Percentiles rank a stretch among this genome's conserved stretches.
These are phyloP conservation scores for Cirrhinus molitorella DNA, from an alignment of 2,797 vertebrate species.

Conservation along the genomic window DNA sequence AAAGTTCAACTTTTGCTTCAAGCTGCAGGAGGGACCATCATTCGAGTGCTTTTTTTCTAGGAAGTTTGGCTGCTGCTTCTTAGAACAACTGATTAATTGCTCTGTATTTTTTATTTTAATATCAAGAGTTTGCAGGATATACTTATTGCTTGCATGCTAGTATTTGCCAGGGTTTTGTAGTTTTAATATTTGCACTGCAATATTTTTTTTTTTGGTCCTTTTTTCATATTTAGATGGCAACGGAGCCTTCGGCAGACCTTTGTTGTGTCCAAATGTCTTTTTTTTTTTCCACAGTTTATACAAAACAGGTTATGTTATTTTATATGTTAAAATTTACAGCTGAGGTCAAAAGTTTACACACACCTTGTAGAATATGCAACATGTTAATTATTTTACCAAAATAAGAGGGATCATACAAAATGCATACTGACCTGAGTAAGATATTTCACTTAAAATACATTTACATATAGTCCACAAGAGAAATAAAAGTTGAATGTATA, in stretches of 20 bases:
- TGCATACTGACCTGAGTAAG: too few species aligned
- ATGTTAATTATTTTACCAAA: too few species aligned
- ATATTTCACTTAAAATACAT: too few species aligned
- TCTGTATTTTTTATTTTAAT: background rate
- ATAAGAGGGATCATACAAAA: too few species aligned
- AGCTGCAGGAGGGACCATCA: background rate
- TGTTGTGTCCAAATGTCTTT: background rate
- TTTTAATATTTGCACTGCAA: background rate
- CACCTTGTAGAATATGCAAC: too few species aligned
- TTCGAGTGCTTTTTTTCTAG: background rate
- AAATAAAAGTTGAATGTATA: too few species aligned
- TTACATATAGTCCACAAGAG: too few species aligned
- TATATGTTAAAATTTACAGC: background rate
- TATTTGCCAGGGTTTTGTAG: background rate
- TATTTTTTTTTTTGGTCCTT: background rate
- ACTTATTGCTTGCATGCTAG: background rate
- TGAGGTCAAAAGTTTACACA: too few species aligned
- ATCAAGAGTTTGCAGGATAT: background rate
- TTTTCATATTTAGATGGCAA: background rate
- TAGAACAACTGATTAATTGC: background rate
- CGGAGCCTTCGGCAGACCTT: background rate
- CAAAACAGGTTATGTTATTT: background rate
- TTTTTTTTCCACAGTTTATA: background rate
- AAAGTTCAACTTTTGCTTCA: background rate
- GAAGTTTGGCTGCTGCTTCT: background rate